A percentile compares a stretch with the other conserved stretches of the same genome.
phyloP scores from a whole-genome alignment of 2,113 vertebrate genomes.

The Phoenicopterus ruber region DNA sequence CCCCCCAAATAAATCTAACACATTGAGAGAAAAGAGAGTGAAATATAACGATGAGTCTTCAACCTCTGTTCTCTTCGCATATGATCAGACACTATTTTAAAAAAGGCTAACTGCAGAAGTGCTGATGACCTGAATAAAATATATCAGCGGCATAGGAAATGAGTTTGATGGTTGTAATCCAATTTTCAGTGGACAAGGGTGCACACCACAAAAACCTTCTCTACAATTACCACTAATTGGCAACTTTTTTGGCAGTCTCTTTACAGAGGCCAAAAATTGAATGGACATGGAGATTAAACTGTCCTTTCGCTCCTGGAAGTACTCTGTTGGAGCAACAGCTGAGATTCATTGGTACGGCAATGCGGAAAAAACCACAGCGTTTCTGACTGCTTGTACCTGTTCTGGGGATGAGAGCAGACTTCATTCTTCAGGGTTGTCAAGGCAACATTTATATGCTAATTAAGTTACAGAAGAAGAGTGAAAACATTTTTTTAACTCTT shows the following conservation, averaged over 20 bases:
- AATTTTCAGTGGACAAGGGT: constrained; percentile 51
- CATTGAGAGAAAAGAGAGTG: neutral
- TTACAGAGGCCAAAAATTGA: constrained; percentile 40
- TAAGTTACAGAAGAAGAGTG: neutral
- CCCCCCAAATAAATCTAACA: neutral
- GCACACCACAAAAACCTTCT: constrained; percentile 55
- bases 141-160: constrained; percentile 52
- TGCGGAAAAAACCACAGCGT: neutral
- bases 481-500: neutral
- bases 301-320: constrained; percentile 32
- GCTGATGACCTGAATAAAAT: constrained; percentile 63
- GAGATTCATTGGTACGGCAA: neutral
- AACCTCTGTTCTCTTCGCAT: neutral
- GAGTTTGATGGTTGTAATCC: constrained; percentile 60
- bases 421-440: neutral
- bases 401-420: neutral
- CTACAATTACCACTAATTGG: constrained; percentile 71
- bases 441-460: neutral
- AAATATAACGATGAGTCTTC: neutral
- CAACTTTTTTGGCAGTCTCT: constrained; percentile 67
- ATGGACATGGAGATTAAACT: constrained; percentile 34
- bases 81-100: neutral
- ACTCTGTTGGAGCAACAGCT: neutral
- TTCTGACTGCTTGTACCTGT: neutral
- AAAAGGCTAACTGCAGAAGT: constrained; percentile 24